A percentile compares a stretch with the other conserved stretches of the same genome.
Evolutionary conservation across 2,888 invertebrate species (phyloP).

Genomic region (Melolontha melolontha): DNA sequence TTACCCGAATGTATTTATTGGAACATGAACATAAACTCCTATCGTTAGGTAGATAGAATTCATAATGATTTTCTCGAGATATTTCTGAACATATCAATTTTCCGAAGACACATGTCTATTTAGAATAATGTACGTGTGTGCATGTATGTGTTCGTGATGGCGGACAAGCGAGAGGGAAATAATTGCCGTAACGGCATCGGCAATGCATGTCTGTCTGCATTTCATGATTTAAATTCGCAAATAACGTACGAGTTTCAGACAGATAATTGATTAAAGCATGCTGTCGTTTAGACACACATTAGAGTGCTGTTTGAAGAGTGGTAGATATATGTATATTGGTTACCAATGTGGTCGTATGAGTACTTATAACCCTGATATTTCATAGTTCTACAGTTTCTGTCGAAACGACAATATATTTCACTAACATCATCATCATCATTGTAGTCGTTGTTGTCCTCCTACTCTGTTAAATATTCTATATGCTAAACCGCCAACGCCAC

Average conservation of each 20-base stretch:
- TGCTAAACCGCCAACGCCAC: slow-evolving; percentile 9
- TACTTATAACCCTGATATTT: slow-evolving; percentile 34
- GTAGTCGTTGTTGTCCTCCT: slow-evolving; percentile 18
- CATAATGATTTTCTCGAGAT: slow-evolving; percentile 41
- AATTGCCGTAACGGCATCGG: slow-evolving; percentile 36
- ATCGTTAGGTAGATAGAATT: slow-evolving; percentile 27
- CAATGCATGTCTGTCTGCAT: slow-evolving; percentile 35
- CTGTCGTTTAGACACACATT: slow-evolving; percentile 41
- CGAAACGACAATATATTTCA: slow-evolving; percentile 27
- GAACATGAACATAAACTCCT: slow-evolving; percentile 27
- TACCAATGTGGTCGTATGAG: not conserved
- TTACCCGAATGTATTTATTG: slow-evolving; percentile 15
- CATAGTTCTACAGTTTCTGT: slow-evolving; percentile 20
- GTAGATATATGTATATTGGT: slow-evolving; percentile 26
- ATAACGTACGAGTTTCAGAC: slow-evolving; percentile 42
- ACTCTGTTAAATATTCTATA: slow-evolving; percentile 23
- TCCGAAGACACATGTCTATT: slow-evolving; percentile 44
- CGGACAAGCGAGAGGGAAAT: slow-evolving; percentile 34
- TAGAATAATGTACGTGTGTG: slow-evolving; percentile 40
- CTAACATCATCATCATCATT: slow-evolving; percentile 19
- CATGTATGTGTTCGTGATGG: slow-evolving; percentile 37
- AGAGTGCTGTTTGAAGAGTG: slow-evolving; percentile 43
- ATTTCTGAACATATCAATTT: slow-evolving; percentile 44
- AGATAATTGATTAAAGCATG: slow-evolving; percentile 45
- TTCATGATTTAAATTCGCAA: slow-evolving; percentile 44